A percentile compares a stretch with the other conserved stretches of the same genome.
Conservation (phyloP, 2,113 vertebrate genomes). For the Oplegnathus fasciatus region DNA sequence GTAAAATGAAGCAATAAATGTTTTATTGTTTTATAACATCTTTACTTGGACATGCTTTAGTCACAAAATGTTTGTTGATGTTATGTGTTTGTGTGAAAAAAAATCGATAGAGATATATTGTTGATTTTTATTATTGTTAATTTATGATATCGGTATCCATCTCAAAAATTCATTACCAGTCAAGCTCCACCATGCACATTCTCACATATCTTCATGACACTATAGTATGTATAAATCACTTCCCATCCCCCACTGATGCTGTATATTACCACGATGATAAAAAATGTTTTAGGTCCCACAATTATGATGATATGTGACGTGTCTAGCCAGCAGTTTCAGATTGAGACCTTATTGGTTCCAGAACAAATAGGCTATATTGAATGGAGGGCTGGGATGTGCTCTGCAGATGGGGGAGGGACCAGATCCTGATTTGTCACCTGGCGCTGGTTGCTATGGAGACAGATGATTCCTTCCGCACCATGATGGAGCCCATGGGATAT, state of each 20-base stretch:
- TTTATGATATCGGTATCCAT: background rate
- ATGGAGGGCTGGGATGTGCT: slow-evolving; percentile 44
- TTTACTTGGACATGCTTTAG: background rate
- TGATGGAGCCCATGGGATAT: slow-evolving; percentile 62
- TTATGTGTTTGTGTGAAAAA: background rate
- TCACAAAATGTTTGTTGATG: background rate
- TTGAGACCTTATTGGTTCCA: slow-evolving; percentile 46
- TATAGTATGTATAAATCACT: background rate
- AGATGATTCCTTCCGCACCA: slow-evolving; percentile 37
- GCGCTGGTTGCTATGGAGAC: slow-evolving; percentile 71
- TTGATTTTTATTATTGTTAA: background rate
- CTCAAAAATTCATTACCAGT: background rate
- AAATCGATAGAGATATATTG: background rate
- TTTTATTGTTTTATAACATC: background rate
- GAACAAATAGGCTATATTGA: slow-evolving; percentile 50
- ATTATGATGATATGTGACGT: slow-evolving; percentile 40
- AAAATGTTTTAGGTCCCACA: slow-evolving; percentile 19
- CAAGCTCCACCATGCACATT: background rate
- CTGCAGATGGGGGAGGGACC: slow-evolving; percentile 30
- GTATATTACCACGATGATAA: background rate
- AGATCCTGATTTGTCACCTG: slow-evolving; percentile 65
- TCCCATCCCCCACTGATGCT: slow-evolving; percentile 6
- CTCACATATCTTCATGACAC: background rate
- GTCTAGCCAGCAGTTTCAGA: slow-evolving; percentile 29
- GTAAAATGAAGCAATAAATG: background rate